Percentiles rank a stretch among this genome's conserved stretches.
These are phyloP conservation scores for Grammomys surdaster DNA, from an alignment of 2,113 vertebrate species.

Conservation along the genomic window DNA sequence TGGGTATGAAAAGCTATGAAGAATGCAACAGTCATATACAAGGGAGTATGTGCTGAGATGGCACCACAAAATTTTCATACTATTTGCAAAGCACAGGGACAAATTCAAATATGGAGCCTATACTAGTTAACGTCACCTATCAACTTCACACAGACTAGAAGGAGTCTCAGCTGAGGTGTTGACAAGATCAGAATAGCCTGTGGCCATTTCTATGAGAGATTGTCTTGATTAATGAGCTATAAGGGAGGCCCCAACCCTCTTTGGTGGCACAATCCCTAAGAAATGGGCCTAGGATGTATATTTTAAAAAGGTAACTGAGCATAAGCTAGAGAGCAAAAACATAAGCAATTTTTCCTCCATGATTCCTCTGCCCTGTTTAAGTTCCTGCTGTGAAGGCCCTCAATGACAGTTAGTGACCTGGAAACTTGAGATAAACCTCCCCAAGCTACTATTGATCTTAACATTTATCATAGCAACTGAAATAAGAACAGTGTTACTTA, in stretches of 20 bases:
- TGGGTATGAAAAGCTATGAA: background rate
- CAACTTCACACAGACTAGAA: background rate
- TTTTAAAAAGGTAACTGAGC: background rate
- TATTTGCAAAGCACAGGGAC: background rate
- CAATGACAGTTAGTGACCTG: background rate
- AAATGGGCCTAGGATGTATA: background rate
- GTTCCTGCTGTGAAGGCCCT: background rate
- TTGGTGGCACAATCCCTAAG: background rate
- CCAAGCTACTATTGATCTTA: background rate
- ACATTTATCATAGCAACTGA: background rate
- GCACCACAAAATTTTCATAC: background rate
- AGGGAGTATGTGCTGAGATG: background rate
- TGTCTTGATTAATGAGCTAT: background rate
- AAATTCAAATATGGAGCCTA: conserved; percentile 5
- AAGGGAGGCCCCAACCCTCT: background rate
- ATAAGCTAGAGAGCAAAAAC: background rate
- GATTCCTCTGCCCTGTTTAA: background rate
- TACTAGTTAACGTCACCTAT: background rate
- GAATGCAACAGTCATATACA: conserved; percentile 1
- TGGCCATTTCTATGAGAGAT: background rate
- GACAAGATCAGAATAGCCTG: background rate
- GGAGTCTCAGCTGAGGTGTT: background rate
- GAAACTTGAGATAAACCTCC: background rate
- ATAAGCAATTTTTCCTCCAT: background rate
- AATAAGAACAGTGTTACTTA: background rate